Base-by-base conservation (phyloP, 92 coral and sea anemone species). In the Porites evermanni region DNA sequence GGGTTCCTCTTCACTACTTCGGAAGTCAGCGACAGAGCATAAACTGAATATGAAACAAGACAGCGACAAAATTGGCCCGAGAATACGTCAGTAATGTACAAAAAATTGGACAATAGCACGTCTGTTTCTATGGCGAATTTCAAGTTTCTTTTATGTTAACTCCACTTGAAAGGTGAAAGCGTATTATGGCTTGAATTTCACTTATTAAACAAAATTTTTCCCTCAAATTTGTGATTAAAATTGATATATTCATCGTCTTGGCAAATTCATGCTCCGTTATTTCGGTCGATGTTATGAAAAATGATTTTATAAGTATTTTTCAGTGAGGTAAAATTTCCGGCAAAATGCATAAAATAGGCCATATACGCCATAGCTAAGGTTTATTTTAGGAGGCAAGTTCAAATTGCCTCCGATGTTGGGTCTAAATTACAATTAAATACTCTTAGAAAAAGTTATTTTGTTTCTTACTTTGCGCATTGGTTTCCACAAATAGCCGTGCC, bases 1-100 rank as follows among this genome's bases (percentile, higher is more conserved):
- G 44, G 82, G 79, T 53, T 74, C 71, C 60, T 79, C 90, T 84
- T 89, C 88, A 89, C 84, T 71, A 77, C 69, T 78, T 91, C 86
- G 86, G 86, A 83, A 88, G 84, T 72, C 84, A 79, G 47, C 88
- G 76, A 79, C 60, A 73, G 29, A 19, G 78, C 18, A 12, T 59
- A 80, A 88, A 79, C 87, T 80, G 79, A 86, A 84, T 53, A 18
- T 51, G 52, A 54, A 32, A 87, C 66, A 76, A 52, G 72, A 64
- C 81, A 29, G 72, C 75, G 79, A 63, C 80, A 65, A 53, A 64
- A 18, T 71, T 26, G 59, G 85, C 75, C 53, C 51, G 26, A 60
- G 50, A 64, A 44, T 63, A 29, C 18, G 53, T 29, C 32, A 29
- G 32, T 52, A 64, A 74, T 16, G 74, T 83, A 83, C 80, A 74